Conservation (phyloP, 2,888 invertebrate species). For the Eulithis testata region DNA sequence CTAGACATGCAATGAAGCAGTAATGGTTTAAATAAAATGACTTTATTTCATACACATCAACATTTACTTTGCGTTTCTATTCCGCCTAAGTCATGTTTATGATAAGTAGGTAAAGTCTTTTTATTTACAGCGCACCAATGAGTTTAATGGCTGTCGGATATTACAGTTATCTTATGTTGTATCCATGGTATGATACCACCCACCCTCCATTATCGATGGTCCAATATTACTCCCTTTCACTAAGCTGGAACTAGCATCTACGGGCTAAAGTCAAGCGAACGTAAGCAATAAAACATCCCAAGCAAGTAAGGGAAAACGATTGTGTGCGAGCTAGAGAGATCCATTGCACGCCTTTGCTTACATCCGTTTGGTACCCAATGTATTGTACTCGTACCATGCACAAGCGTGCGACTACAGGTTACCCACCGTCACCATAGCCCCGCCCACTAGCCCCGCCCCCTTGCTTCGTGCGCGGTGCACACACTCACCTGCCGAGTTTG, state of each 20-base stretch:
- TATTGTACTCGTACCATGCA: constrained; percentile 11
- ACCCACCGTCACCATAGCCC: constrained; percentile 24
- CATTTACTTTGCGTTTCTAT: no score
- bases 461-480: constrained; percentile 42
- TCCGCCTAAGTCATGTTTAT: no score
- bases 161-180: neutral
- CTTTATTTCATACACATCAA: neutral
- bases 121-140: constrained; percentile 14
- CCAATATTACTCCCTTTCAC: neutral
- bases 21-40: constrained; percentile 37
- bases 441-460: neutral
- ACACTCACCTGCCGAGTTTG: constrained; percentile 92
- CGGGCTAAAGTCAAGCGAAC: neutral
- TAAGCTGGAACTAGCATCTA: constrained; percentile 5
- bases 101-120: constrained; percentile 3
- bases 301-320: neutral
- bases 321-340: neutral
- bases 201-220: neutral
- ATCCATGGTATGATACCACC: no score
- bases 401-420: constrained; percentile 26
- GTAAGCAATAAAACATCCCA: neutral
- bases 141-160: neutral
- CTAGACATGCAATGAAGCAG: constrained; percentile 38
- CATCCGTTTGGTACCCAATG: neutral
- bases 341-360: neutral